Evolutionary conservation across 2,797 vertebrate species (phyloP).

Genomic region (Anguilla pacifica): DNA sequence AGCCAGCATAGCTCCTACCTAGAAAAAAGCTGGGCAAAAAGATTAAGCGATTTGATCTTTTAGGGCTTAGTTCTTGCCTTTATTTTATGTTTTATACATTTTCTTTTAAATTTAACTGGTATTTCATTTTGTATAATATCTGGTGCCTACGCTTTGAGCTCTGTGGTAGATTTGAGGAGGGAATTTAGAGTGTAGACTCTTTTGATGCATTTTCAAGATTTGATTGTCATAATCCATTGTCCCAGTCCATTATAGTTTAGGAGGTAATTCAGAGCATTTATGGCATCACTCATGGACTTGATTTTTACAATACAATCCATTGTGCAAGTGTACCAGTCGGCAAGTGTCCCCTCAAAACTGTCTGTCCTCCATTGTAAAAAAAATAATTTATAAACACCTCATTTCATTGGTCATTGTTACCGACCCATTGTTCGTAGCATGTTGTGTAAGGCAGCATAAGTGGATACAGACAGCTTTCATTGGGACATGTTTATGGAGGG

Average conservation of each 20-base stretch:
- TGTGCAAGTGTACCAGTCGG: not conserved
- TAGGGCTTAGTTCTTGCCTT: too few species aligned
- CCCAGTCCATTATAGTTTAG: not conserved
- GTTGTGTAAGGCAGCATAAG: not conserved
- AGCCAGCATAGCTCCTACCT: too few species aligned
- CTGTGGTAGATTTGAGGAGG: not conserved
- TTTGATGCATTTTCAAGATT: not conserved
- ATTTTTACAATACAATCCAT: not conserved
- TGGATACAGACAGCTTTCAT: not conserved
- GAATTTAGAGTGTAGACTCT: not conserved
- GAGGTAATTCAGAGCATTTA: not conserved
- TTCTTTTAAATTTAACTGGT: too few species aligned
- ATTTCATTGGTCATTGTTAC: not conserved
- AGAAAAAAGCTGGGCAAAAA: too few species aligned
- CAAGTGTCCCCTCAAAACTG: not conserved
- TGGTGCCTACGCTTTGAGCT: too few species aligned
- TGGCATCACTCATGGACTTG: not conserved
- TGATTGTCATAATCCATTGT: not conserved
- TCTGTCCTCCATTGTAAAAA: not conserved
- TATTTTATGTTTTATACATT: too few species aligned
- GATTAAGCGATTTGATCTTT: too few species aligned
- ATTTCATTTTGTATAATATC: too few species aligned
- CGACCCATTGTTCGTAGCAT: not conserved
- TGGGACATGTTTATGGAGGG: not conserved
- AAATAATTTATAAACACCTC: not conserved